Evolutionary conservation across 2,888 invertebrate genomes (phyloP).

Genomic region (Tachina grossa): DNA sequence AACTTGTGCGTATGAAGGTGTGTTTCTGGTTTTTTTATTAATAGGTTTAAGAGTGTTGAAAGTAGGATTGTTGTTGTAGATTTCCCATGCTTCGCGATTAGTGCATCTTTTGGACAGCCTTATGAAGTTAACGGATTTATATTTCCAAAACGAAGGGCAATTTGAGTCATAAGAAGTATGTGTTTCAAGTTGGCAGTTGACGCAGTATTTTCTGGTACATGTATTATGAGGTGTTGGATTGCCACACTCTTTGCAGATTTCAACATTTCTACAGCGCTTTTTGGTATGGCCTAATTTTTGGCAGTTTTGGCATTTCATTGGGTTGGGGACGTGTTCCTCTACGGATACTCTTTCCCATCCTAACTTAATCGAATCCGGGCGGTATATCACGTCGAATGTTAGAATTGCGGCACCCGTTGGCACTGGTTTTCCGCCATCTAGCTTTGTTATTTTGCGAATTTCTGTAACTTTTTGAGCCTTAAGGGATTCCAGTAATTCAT

Average conservation of each 20-base stretch:
- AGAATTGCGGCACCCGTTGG: constrained; percentile 6
- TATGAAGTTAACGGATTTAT: background rate
- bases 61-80: background rate
- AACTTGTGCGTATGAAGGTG: background rate
- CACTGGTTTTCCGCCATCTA: background rate
- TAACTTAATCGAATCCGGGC: background rate
- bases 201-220: background rate
- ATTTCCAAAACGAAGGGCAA: constrained; percentile 3
- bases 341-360: constrained; percentile 4
- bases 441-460: background rate
- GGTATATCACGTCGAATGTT: constrained; percentile 8
- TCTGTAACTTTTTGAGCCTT: constrained; percentile 6
- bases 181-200: background rate
- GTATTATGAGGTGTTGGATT: too few relatives aligned
- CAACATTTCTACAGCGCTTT: too few relatives aligned
- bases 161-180: background rate
- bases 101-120: constrained; percentile 2
- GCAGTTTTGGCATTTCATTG: background rate
- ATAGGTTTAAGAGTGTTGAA: background rate
- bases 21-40: background rate
- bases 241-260: too few relatives aligned
- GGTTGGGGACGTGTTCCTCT: background rate
- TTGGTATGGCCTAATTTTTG: too few relatives aligned
- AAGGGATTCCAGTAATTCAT: background rate
- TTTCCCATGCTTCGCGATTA: background rate